Evolutionary conservation across 2,888 invertebrate species (phyloP).

Genomic region (Anagyrus pseudococci): DNA sequence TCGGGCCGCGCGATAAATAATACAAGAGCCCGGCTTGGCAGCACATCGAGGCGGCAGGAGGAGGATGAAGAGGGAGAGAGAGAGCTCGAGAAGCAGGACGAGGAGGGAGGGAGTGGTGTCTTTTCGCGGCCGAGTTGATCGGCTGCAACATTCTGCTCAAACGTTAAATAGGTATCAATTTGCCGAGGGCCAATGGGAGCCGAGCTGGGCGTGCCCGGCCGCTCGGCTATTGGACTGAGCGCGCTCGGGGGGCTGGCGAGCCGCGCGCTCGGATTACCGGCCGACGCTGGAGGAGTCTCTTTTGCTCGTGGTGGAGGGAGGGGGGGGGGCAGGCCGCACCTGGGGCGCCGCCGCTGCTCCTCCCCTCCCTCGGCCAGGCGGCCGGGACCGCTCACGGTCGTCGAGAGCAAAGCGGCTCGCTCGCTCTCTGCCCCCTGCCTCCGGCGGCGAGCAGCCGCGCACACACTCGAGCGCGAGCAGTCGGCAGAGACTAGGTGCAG

Average conservation of each 20-base stretch:
- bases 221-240: conserved; percentile 9
- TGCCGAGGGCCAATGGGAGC: conserved; percentile 49
- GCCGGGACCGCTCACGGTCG: too few relatives aligned
- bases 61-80: conserved; percentile 9
- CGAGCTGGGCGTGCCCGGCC: conserved; percentile 41
- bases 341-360: too few relatives aligned
- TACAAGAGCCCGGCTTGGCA: conserved; percentile 37
- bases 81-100: conserved; percentile 7
- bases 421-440: neutral
- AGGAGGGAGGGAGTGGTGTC: conserved; percentile 14
- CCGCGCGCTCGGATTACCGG: too few relatives aligned
- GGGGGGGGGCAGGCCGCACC: too few relatives aligned
- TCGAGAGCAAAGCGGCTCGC: too few relatives aligned
- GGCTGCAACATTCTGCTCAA: conserved; percentile 59
- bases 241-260: conserved; percentile 29
- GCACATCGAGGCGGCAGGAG: neutral
- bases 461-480: conserved; percentile 32
- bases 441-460: conserved; percentile 16
- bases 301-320: conserved; percentile 37
- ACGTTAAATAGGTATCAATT: conserved; percentile 62
- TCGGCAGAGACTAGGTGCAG: too few relatives aligned
- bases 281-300: too few relatives aligned
- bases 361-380: too few relatives aligned
- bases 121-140: conserved; percentile 49
- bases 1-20: conserved; percentile 43